phyloP scores from a whole-genome alignment of 2,888 invertebrate genomes.

The Lithophane leautieri region DNA sequence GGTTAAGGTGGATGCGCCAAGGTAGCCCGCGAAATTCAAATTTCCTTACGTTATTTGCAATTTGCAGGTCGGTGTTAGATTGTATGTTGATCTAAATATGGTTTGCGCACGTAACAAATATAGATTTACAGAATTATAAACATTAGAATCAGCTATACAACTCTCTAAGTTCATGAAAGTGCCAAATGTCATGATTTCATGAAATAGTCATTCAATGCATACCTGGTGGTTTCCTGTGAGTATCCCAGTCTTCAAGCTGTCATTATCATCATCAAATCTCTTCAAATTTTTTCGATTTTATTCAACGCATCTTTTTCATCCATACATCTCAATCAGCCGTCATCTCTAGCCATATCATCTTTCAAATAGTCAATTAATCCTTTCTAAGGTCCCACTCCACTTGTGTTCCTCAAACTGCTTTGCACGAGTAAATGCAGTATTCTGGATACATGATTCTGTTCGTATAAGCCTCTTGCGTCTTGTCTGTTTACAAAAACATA shows the following conservation, averaged over 20 bases:
- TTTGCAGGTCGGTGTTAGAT: no score
- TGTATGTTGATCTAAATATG: no score
- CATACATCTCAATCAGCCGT: neutral
- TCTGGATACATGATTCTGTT: neutral
- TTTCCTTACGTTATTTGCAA: no score
- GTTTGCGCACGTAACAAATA: no score
- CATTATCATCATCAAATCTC: no score
- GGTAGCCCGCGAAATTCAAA: no score
- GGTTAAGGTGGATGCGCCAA: no score
- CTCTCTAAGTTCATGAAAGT: no score
- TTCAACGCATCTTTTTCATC: neutral
- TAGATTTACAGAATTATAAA: no score
- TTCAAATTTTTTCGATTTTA: neutral
- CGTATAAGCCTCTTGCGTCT: neutral
- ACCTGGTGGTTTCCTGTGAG: neutral
- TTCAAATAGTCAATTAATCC: neutral
- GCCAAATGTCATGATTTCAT: no score
- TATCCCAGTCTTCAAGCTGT: neutral
- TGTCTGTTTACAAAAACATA: constrained; percentile 20
- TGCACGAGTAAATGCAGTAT: neutral
- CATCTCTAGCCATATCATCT: neutral
- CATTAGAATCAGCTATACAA: no score
- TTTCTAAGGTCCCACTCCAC: neutral
- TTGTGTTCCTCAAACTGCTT: neutral
- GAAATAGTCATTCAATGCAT: no score